Evolutionary conservation across 1,140 invertebrate species (phyloP), one percentile per base, ranked within the genome.

Genomic region (Diprion similis): DNA sequence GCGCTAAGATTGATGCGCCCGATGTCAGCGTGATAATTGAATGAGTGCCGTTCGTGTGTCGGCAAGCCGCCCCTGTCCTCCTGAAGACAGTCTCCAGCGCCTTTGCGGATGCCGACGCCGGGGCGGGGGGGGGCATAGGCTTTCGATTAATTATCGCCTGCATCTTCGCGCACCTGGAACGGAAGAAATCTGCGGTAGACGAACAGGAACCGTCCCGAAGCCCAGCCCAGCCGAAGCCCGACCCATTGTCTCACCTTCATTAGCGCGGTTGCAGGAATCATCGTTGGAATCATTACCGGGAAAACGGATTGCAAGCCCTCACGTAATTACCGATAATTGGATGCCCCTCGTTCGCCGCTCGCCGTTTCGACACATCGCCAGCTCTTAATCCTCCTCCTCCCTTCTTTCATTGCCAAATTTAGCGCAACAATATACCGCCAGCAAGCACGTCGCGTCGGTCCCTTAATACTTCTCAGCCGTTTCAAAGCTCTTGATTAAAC

Each of bases 11-110:
- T 84, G 85, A 86, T 86, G 83, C 77, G 79, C 74, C 73, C 72
- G 79, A 78, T 85, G 83, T 85, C 84, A 82, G 85, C 77, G 78
- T 83, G 83, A 85, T 87, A 87, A 87, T 86, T 86, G 84, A 87
- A 87, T 86, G 84, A 85, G 80, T 82, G 81, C 79, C 76, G 77
- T 80, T 77, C 77, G 77, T 81, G 79, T 83, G 82, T 84, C 83
- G 82, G 81, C 80, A 78, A 71, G 66, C 76, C 75, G 73, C 75
- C 74, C 76, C 76, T 84, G 83, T 86, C 82, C 81, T 59, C 51
- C 6, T 4, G 11, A 59, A 59, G 51, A 59, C 51, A 17, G 6
- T 59, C 83, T 81, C 77, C 71, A 74, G 76, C 75, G 82, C 82
- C 82, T 83, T 84, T 86, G 82, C 79, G 66, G 83, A 80, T 73